These are phyloP conservation scores for Myrmophylax atrothorax DNA, from an alignment of 2,113 vertebrate species.

Conservation along the genomic window DNA sequence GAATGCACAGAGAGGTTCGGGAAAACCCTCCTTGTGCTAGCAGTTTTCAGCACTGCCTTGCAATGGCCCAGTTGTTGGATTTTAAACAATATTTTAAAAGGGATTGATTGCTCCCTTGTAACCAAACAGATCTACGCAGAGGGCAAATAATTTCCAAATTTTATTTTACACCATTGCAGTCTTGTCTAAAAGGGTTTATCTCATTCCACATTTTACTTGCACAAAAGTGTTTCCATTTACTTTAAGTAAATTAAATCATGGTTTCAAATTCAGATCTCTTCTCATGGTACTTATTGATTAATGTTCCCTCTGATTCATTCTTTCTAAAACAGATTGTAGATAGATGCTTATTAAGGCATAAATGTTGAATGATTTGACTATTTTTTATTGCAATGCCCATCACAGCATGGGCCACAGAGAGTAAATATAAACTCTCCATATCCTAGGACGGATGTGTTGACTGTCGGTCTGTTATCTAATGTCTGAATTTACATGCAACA, in stretches of 20 bases:
- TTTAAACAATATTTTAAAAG: background rate
- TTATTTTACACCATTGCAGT: background rate
- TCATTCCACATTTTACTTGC: background rate
- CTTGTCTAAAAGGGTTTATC: background rate
- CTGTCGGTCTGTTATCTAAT: background rate
- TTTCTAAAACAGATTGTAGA: background rate
- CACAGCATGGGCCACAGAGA: background rate
- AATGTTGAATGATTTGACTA: background rate
- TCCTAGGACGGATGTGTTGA: background rate
- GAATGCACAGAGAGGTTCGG: background rate
- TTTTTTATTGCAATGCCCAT: background rate
- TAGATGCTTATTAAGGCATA: background rate
- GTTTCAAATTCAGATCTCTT: background rate
- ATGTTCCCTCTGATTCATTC: background rate
- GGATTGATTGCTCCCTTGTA: background rate
- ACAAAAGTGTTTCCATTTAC: background rate
- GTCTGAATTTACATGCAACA: background rate
- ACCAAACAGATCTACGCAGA: background rate
- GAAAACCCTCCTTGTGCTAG: background rate
- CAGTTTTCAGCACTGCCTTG: background rate
- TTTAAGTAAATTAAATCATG: background rate
- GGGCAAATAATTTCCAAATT: background rate
- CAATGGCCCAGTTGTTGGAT: background rate
- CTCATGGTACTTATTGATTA: background rate
- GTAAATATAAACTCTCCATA: background rate